Evolutionary conservation across 2,888 invertebrate genomes (phyloP), one percentile per base, ranked within the genome.

Genomic region (Synanthedon andrenaeformis): DNA sequence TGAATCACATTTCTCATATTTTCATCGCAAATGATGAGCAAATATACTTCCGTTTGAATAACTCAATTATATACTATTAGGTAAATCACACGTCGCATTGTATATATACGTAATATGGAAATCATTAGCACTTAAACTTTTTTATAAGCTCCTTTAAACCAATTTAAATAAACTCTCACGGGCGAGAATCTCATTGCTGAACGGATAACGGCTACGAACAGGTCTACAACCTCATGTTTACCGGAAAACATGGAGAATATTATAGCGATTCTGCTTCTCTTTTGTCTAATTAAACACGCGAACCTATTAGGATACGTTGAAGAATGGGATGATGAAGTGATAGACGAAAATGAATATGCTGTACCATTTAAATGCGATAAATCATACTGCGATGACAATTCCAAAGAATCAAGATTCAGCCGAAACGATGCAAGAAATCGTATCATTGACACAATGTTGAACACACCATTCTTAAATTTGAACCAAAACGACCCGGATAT

Each of bases 371-470:
- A 56, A 4, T 76, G 76, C 55, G 56, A 56, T n/a, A 63, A 62
- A 6, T 28, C 19, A 3, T 70, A 58, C 53, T 75, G 79, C 56
- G 62, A 58, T 14, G 58, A 57, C n/a, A 55, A 54, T 14, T 50
- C 12, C 3, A 72, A 70, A 56, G 68, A 62, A 35, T 69, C 56
- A 74, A 70, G 56, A 70, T 55, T 12, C 56, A 4, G 55, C 57
- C 2, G 54, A 53, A 17, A 10, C 11, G 42, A 48, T 13, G 35
- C 35, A 51, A 51, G 61, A 53, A 83, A 79, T 58, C 72, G 65
- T 57, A 63, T 83, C n/a, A 55, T 82, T 11, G 78, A 84, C 12
- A 70, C 65, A 0, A 83, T 84, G 82, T 57, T 79, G 60, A 66
- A 60, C 1, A 79, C 79, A 0, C 69, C 74, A 1, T 72, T 70